Conservation (phyloP, 2,888 invertebrate species). For the Tholera decimalis region DNA sequence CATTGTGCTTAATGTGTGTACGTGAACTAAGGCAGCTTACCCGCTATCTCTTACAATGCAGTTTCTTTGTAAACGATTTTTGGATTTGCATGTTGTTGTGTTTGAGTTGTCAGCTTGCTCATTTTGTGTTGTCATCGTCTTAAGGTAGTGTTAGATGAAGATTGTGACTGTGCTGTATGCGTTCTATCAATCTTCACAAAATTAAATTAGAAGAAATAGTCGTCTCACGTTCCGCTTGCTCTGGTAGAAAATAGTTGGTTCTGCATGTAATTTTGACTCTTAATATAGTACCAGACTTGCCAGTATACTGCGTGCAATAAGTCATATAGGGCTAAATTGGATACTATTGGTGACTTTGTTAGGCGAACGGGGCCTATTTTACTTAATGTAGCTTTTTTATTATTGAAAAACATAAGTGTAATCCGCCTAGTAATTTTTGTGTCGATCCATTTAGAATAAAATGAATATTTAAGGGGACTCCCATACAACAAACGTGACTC, state of each 20-base stretch:
- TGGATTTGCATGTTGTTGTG: constrained; percentile 56
- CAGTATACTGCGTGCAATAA: too few relatives aligned
- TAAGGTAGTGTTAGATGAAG: constrained; percentile 15
- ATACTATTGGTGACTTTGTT: too few relatives aligned
- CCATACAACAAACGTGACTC: too few relatives aligned
- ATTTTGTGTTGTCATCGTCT: constrained; percentile 36
- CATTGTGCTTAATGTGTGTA: constrained; percentile 79
- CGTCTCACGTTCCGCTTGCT: too few relatives aligned
- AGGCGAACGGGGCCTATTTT: too few relatives aligned
- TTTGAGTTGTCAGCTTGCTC: constrained; percentile 46
- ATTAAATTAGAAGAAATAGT: neutral
- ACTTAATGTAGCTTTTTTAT: too few relatives aligned
- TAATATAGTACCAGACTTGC: too few relatives aligned
- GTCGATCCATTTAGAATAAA: too few relatives aligned
- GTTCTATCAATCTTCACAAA: neutral
- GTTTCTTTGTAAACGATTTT: constrained; percentile 64
- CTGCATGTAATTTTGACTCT: neutral
- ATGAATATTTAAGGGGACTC: too few relatives aligned
- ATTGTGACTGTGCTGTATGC: constrained; percentile 17
- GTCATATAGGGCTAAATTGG: too few relatives aligned
- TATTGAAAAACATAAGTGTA: too few relatives aligned
- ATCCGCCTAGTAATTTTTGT: too few relatives aligned
- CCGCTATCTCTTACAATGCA: constrained; percentile 67
- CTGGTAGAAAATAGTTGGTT: neutral
- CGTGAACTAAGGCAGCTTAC: constrained; percentile 72